Conservation (phyloP, 2,888 invertebrate genomes). For the Ichneumoninae sp. region DNA sequence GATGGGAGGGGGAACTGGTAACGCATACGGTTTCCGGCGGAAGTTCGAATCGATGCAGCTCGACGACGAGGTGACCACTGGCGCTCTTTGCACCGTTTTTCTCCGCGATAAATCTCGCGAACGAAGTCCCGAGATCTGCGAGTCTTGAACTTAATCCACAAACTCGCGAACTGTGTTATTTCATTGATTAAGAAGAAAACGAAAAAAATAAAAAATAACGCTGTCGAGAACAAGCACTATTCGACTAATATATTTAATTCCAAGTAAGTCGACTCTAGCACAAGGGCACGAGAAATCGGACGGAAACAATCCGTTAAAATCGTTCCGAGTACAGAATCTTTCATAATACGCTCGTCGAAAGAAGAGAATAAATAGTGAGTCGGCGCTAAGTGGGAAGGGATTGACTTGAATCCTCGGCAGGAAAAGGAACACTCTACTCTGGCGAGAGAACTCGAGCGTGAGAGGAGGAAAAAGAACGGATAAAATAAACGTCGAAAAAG, state of each 20-base stretch:
- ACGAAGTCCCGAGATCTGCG: not conserved
- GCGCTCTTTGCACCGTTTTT: not conserved
- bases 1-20: not conserved
- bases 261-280: not conserved
- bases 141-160: not conserved
- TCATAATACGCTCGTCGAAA: constrained; percentile 8
- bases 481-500: constrained; percentile 37
- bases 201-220: not conserved
- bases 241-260: not conserved
- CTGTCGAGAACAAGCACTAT: not conserved
- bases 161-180: not conserved
- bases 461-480: constrained; percentile 32
- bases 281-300: not conserved
- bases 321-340: constrained; percentile 5
- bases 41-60: constrained; percentile 53
- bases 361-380: constrained; percentile 47
- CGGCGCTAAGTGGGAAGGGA: constrained; percentile 14
- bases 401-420: constrained; percentile 41
- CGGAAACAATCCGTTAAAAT: not conserved
- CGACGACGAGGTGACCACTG: constrained; percentile 23
- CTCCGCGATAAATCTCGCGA: not conserved
- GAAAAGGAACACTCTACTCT: constrained; percentile 51
- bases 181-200: not conserved
- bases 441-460: constrained; percentile 13
- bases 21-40: constrained; percentile 55